phyloP scores from a whole-genome alignment of 1,140 invertebrate species.

The Frieseomelitta varia region DNA sequence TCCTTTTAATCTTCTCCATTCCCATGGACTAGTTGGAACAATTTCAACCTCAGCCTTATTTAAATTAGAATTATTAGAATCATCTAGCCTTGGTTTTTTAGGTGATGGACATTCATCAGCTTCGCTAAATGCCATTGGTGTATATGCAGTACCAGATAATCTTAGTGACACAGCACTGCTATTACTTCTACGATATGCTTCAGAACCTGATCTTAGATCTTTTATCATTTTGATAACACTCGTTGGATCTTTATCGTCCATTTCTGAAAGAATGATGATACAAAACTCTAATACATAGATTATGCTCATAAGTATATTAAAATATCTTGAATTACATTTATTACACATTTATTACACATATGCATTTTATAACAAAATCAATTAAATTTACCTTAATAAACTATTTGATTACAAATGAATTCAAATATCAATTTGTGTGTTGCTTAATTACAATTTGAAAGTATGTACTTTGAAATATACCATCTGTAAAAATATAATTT shows the following conservation, averaged over 20 bases:
- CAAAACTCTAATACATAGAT: not conserved
- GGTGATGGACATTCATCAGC: slow-evolving; percentile 43
- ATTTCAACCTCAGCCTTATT: slow-evolving; percentile 47
- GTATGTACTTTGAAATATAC: not conserved
- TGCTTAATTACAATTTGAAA: not conserved
- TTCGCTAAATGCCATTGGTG: slow-evolving; percentile 18
- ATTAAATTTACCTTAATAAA: slow-evolving; percentile 15
- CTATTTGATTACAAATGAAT: not conserved
- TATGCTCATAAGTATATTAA: not conserved
- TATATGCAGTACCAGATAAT: slow-evolving; percentile 48
- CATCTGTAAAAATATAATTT: not conserved
- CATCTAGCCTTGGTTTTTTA: slow-evolving; percentile 62
- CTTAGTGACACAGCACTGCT: slow-evolving; percentile 30
- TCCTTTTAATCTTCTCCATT: slow-evolving; percentile 72
- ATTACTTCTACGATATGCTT: slow-evolving; percentile 57
- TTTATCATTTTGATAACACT: slow-evolving; percentile 72
- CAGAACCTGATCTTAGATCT: slow-evolving; percentile 64
- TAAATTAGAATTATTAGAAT: slow-evolving; percentile 39
- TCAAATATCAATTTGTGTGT: not conserved
- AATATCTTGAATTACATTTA: not conserved
- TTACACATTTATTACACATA: not conserved
- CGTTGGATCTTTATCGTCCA: slow-evolving; percentile 70
- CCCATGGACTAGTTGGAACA: slow-evolving; percentile 70
- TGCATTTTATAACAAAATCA: not conserved
- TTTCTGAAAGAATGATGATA: slow-evolving; percentile 47